These are phyloP conservation scores for Pteria penguin DNA, from an alignment of 2,888 invertebrate species.

Conservation along the genomic window DNA sequence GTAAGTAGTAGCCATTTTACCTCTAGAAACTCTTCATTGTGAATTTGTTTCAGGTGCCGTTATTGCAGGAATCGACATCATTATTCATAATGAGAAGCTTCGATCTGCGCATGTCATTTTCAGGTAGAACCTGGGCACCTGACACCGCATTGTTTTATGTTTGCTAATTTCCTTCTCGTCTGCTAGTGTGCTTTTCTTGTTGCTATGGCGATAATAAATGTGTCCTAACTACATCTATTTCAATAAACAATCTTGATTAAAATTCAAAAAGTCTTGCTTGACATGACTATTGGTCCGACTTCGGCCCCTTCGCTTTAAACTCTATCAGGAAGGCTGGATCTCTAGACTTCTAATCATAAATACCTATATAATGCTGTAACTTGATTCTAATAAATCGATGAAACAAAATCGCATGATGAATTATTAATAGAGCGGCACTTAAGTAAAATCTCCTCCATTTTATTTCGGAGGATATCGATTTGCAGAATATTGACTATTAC, in stretches of 20 bases:
- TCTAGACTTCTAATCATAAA: too few species aligned
- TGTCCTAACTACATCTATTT: not conserved
- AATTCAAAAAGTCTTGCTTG: not conserved
- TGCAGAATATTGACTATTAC: too few species aligned
- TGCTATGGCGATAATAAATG: conserved; percentile 50
- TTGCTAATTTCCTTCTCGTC: conserved; percentile 41
- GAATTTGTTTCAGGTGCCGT: conserved; percentile 5
- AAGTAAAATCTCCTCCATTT: conserved; percentile 23
- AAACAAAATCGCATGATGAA: conserved; percentile 17
- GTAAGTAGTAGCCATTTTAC: too few species aligned
- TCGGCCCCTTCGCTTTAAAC: too few species aligned
- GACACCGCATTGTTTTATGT: conserved; percentile 46
- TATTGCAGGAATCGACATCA: conserved; percentile 27
- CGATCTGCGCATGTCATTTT: conserved; percentile 58
- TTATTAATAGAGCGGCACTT: conserved; percentile 38
- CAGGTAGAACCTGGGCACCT: conserved; percentile 63
- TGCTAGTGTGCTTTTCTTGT: conserved; percentile 47
- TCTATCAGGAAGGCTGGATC: too few species aligned
- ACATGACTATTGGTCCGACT: too few species aligned
- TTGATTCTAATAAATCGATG: not conserved
- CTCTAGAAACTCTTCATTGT: too few species aligned
- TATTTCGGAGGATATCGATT: conserved; percentile 29
- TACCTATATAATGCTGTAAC: not conserved
- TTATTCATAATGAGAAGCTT: conserved; percentile 46
- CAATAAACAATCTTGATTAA: not conserved